Evolutionary conservation across 2,797 vertebrate genomes (phyloP), one percentile per base, ranked within the genome.

Genomic region (Anas bernieri): DNA sequence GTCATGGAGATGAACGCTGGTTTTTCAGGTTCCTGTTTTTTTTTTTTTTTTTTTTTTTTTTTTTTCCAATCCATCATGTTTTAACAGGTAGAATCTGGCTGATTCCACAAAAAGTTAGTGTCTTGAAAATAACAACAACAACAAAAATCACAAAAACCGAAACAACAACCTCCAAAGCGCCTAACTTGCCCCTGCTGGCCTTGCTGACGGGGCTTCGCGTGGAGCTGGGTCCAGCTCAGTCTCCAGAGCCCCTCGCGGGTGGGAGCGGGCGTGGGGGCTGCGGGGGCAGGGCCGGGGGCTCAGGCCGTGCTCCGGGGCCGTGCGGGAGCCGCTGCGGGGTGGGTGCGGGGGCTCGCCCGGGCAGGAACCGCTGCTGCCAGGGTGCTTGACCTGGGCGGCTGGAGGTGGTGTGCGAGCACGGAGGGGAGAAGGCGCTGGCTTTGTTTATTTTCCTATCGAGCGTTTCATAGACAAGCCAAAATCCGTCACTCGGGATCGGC

Each of bases 1-100:
- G 98, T 98, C 98, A 99, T 98, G 98, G 98, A 98, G 98, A 98
- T 98, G 98, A 98, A 98, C 98, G 98, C 98, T 98, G 98, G 99
- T 99, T 99, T 99, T 99, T 99, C 98, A 98, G 99, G 99, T 98
- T 98, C 98, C 97, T 98, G 97, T 63, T 41, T 93, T 92, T 11
- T 77, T 95, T 30, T 30, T 35, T 41, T 20, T 62, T 62, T 12
- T 6, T 62, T 39, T 26, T 26, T 95, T 92, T 77, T 95, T 93
- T 92, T 83, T 77, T 4, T 91, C 85, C 97, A 97, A 99, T 98
- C 98, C 98, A 98, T 99, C 98, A 98, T 98, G 97, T 98, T 98
- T 98, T 98, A 98, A 97, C 97, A 98, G 98, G 98, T 98, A 98
- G 98, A 97, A 97, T 97, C 97, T 98, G 97, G 91, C 96, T 97